Percentiles rank a stretch among this genome's conserved stretches.
Conservation (phyloP, 2,888 invertebrate genomes). For the Ophion ellenae region DNA sequence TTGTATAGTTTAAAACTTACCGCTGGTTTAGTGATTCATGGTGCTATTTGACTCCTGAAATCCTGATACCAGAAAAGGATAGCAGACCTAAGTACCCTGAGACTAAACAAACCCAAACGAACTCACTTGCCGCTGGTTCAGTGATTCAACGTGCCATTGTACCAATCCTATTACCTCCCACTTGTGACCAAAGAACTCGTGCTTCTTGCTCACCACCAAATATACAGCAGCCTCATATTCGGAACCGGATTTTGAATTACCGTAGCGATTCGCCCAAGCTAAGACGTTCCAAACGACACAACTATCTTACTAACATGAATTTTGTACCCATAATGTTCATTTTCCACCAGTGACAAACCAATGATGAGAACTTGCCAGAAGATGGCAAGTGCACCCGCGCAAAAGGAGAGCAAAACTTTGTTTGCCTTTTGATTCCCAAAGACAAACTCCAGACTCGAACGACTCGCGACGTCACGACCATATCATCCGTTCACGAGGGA, state of each 20-base stretch:
- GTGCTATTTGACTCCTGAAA: too few species aligned
- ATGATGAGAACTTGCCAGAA: not conserved
- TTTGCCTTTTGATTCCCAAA: not conserved
- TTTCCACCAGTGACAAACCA: not conserved
- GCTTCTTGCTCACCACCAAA: not conserved
- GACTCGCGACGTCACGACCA: conserved; percentile 17
- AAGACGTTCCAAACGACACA: not conserved
- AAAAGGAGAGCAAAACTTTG: conserved; percentile 7
- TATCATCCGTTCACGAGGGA: conserved; percentile 23
- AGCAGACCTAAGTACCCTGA: too few species aligned
- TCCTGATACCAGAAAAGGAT: too few species aligned
- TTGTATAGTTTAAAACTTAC: too few species aligned
- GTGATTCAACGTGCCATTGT: not conserved
- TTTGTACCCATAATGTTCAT: not conserved
- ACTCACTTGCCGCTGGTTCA: not conserved
- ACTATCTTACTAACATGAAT: not conserved
- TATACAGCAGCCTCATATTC: not conserved
- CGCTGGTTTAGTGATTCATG: too few species aligned
- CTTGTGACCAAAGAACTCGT: not conserved
- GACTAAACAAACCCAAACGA: not conserved
- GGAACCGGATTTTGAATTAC: not conserved
- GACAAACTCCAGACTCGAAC: conserved; percentile 19
- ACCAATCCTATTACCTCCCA: not conserved
- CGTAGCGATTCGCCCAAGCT: not conserved
- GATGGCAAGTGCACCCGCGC: not conserved